Evolutionary conservation across 2,888 invertebrate species (phyloP), one percentile per base, ranked within the genome.

Genomic region (Slavum lentiscoides): DNA sequence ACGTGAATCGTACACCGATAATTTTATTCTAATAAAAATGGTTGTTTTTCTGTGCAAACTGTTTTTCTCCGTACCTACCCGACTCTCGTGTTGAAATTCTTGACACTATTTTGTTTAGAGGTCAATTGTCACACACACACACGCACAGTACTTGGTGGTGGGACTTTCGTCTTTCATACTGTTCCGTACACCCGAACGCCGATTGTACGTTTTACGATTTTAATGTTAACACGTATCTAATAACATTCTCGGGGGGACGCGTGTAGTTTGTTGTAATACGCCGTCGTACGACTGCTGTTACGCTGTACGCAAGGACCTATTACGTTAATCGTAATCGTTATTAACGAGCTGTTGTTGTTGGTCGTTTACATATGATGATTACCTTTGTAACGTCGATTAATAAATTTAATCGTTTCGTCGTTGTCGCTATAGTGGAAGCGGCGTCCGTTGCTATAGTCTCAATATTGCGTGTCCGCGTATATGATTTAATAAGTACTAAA

Each of bases 21-120:
- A 7, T 59, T 9, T n/a, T 6, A 2, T 2, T 59, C 2, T 11
- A 9, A 8, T 21, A 1, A 59, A 21, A n/a, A 49, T 13, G 15
- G 13, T 13, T 49, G 17, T 72, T 58, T 59, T 59, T 7, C 7
- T 49, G 13, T 23, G 15, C 7, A 62, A 73, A 49, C 13, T 2
- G 11, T 30, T 53, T 74, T 62, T 49, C 17, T 23, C 19, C 19
- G 6, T 55, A 3, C 19, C 4, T 19, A 55, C 8, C 3, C 23
- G 53, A 2, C 55, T 7, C 37, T 64, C 30, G 37, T 30, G 55
- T 68, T 49, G 21, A 53, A 68, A 68, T 53, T 23, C 49, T 43
- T 61, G 74, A 30, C 53, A 66, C 64, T 66, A 55, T 74, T 74
- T 62, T 37, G 53, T 74, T 55, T 74, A 62, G 74, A 74, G 74